Percentiles rank a stretch among this genome's conserved stretches.
Conservation (phyloP, 2,113 vertebrate species). For the Motacilla tschutschensis region DNA sequence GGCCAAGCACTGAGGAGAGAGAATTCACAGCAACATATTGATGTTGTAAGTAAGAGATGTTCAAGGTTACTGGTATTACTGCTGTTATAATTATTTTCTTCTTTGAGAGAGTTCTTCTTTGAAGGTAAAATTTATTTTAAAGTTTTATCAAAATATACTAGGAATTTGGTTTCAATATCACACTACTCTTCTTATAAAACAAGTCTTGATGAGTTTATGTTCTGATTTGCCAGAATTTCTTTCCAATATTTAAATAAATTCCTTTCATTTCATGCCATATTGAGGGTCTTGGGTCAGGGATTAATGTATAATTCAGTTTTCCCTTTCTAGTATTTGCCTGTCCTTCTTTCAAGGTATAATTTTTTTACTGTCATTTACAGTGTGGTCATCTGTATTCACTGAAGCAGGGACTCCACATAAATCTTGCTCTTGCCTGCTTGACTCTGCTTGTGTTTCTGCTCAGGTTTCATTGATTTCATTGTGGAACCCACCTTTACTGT, state of each 20-base stretch:
- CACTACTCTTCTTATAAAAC: not conserved
- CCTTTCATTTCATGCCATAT: not conserved
- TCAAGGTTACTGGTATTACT: not conserved
- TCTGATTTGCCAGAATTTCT: not conserved
- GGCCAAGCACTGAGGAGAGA: not conserved
- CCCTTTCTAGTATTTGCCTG: not conserved
- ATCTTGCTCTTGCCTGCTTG: not conserved
- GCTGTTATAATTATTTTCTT: not conserved
- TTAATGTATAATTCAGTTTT: not conserved
- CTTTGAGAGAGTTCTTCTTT: not conserved
- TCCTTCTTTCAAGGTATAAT: not conserved
- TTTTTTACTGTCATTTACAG: not conserved
- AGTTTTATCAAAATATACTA: not conserved
- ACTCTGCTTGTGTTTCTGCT: not conserved
- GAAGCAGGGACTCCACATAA: not conserved
- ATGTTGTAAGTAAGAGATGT: not conserved
- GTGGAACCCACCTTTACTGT: slow-evolving; percentile 97
- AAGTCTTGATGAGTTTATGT: not conserved
- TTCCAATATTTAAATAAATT: not conserved
- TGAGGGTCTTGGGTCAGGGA: not conserved
- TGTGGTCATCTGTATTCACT: not conserved
- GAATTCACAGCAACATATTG: not conserved
- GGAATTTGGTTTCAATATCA: slow-evolving; percentile 3
- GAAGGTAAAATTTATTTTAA: not conserved
- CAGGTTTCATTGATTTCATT: slow-evolving; percentile 98